Percentiles rank a stretch among this genome's conserved stretches.
phyloP scores from a whole-genome alignment of 2,797 vertebrate genomes.

The Anguilla obscura region DNA sequence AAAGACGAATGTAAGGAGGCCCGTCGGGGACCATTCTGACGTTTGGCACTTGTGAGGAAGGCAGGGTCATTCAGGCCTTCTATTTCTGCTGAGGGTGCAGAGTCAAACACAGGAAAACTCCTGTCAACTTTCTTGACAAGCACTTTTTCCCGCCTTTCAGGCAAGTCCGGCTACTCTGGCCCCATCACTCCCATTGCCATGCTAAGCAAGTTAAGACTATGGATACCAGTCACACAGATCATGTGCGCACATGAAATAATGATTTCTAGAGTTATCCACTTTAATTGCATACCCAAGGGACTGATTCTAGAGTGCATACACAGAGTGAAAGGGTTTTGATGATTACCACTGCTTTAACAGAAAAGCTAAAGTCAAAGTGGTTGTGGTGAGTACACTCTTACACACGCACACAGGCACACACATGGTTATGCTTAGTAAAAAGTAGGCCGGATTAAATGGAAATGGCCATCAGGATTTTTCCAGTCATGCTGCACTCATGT shows the following conservation, averaged over 20 bases:
- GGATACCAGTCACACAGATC: neutral
- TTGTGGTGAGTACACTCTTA: neutral
- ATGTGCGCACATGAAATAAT: neutral
- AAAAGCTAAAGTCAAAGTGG: neutral
- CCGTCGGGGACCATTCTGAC: conserved; percentile 30
- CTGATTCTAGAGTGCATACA: neutral
- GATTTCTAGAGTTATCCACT: neutral
- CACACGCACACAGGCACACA: neutral
- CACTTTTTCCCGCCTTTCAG: neutral
- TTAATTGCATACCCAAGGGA: neutral
- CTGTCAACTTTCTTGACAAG: conserved; percentile 31
- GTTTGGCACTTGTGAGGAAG: conserved; percentile 26
- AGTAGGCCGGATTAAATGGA: neutral
- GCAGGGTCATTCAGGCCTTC: conserved; percentile 27
- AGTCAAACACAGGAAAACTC: conserved; percentile 26
- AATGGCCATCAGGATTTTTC: neutral
- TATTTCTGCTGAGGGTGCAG: conserved; percentile 38
- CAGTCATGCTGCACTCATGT: neutral
- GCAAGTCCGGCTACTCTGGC: neutral
- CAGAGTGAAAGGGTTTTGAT: neutral
- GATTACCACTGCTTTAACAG: neutral
- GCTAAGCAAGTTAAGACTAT: neutral
- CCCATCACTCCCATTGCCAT: neutral
- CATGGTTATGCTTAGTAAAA: neutral
- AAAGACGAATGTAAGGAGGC: conserved; percentile 29